Base-by-base conservation (phyloP, 2,797 vertebrate species). In the Mormyrus hasselquistii region DNA sequence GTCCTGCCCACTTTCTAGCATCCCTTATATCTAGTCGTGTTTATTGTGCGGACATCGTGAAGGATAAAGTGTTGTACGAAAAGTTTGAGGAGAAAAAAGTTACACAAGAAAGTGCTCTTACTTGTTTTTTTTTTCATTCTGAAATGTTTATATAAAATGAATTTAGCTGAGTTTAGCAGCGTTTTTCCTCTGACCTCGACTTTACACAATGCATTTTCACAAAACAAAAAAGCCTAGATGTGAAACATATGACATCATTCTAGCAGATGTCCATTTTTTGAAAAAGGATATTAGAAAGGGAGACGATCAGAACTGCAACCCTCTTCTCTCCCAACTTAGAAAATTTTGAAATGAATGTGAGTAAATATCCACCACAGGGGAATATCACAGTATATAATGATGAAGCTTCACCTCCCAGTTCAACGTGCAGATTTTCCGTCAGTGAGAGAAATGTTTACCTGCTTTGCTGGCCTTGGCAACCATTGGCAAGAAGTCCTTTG, bases 401-500 rank as follows among this genome's bases (percentile, higher is more conserved):
- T 4, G 50, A 50, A 7, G 50, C 25, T 3, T 53, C 12, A 34
- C 12, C 65, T 22, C 50, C 84, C 50, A 49, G 44, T 85, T 49
- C n/a, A 25, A 52, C n/a, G n/a, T 53, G 49, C 83, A 53, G 47
- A 86, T 53, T 34, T 50, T 38, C 52, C 29, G 3, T 86, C 55
- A 16, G n/a, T n/a, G 7, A 2, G 34, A 9, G 44, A 52, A 52
- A 44, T 76, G 69, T 87, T 86, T 90, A 97, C 96, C 96, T 95
- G 92, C 90, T 94, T 97, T 97, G 92, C 96, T 97, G 90, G 95
- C 94, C 93, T 95, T 95, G 88, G 96, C 95, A 87, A 97, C 95
- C 89, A 96, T 92, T 88, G 96, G 96, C 89, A 96, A 90, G 89
- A 97, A 96, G 90, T 96, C 95, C 92, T 97, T 96, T 79, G 96